These are phyloP conservation scores for Hydrochoerus hydrochaeris DNA, from an alignment of 2,113 vertebrate genomes.

Conservation along the genomic window DNA sequence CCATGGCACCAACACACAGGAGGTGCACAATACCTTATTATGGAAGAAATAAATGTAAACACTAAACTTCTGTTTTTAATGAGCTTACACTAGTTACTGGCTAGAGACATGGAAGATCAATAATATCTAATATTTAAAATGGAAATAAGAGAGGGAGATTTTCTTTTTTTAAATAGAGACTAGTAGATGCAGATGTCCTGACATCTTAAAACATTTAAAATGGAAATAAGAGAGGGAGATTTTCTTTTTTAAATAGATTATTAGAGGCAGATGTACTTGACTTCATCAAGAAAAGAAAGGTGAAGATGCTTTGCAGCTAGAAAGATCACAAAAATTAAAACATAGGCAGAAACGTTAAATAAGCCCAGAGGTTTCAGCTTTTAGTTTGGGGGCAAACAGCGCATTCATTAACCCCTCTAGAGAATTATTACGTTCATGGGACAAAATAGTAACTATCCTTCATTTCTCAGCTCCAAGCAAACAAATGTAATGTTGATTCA, in stretches of 20 bases:
- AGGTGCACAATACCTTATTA: neutral
- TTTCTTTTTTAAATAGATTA: too few relatives aligned
- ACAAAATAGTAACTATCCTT: neutral
- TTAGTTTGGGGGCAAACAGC: neutral
- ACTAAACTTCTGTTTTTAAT: neutral
- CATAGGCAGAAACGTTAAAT: neutral
- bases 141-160: neutral
- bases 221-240: too few relatives aligned
- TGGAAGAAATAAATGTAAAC: neutral
- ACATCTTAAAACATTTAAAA: too few relatives aligned
- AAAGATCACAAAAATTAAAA: neutral
- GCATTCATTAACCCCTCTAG: neutral
- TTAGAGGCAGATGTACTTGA: too few relatives aligned
- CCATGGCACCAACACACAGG: neutral
- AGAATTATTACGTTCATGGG: neutral
- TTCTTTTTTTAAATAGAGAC: neutral
- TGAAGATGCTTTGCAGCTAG: neutral
- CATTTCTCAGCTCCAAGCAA: slow-evolving; percentile 41
- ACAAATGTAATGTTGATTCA: slow-evolving; percentile 59
- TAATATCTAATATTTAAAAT: neutral
- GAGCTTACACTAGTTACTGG: neutral
- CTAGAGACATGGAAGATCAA: neutral
- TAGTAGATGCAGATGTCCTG: neutral
- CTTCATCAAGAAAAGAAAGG: neutral
- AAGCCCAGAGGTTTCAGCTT: neutral